Percentiles rank a stretch among this genome's conserved stretches.
These are phyloP conservation scores for Dryobota labecula DNA, from an alignment of 2,888 invertebrate species.

Conservation along the genomic window DNA sequence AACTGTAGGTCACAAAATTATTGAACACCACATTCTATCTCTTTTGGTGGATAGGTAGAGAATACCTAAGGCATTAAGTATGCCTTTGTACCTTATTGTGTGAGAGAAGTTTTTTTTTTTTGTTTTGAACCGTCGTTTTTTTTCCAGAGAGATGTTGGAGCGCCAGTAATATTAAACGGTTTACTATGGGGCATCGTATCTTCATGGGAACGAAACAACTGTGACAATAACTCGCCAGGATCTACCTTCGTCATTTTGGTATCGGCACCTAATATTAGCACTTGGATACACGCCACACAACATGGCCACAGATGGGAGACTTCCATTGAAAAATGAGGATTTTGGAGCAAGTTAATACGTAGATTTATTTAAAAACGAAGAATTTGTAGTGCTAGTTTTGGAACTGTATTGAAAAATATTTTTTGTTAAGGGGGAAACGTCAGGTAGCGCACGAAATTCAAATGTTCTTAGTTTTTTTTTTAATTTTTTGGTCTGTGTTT, in stretches of 20 bases:
- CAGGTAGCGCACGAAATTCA: background rate
- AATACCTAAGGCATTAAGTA: no score
- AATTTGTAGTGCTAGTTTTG: background rate
- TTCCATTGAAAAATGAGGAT: background rate
- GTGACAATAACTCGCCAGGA: slow-evolving; percentile 66
- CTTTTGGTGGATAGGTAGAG: no score
- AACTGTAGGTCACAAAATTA: no score
- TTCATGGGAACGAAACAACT: slow-evolving; percentile 77
- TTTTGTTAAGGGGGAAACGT: background rate
- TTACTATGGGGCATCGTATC: slow-evolving; percentile 81
- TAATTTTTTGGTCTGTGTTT: no score
- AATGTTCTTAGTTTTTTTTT: background rate
- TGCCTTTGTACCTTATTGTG: no score
- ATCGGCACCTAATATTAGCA: slow-evolving; percentile 70
- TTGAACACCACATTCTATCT: no score
- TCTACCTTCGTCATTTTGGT: slow-evolving; percentile 75
- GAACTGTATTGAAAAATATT: background rate
- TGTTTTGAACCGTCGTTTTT: background rate
- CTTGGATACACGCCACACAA: slow-evolving; percentile 76
- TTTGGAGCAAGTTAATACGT: background rate
- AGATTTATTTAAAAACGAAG: background rate
- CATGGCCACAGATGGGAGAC: slow-evolving; percentile 63
- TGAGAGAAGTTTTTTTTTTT: no score
- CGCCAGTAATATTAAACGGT: slow-evolving; percentile 81
- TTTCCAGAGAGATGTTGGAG: slow-evolving; percentile 80